Evolutionary conservation across 2,797 vertebrate genomes (phyloP).

Genomic region (Oreortyx pictus): DNA sequence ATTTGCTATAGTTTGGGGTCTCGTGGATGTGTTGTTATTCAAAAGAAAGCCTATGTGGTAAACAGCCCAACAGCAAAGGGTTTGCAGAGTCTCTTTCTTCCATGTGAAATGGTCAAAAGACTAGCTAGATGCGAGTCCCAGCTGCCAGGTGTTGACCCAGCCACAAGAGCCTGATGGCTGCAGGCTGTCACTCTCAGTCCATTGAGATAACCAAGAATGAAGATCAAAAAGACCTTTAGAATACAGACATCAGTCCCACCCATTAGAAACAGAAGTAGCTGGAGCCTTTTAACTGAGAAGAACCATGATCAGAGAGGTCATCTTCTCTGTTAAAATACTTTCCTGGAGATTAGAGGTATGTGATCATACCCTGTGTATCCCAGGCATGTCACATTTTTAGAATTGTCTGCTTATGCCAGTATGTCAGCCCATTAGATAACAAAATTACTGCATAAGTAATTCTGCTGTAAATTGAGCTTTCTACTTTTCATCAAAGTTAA

Average conservation of each 20-base stretch:
- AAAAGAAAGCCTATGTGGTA: not conserved
- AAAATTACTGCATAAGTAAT: not conserved
- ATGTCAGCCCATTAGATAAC: not conserved
- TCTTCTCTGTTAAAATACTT: not conserved
- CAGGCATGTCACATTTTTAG: not conserved
- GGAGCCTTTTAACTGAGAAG: not conserved
- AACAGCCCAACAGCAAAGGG: not conserved
- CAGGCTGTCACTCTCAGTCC: not conserved
- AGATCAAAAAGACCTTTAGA: not conserved
- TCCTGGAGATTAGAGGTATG: not conserved
- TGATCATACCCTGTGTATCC: not conserved
- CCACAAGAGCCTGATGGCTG: not conserved
- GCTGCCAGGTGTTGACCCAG: not conserved
- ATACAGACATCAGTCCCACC: not conserved
- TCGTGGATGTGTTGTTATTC: not conserved
- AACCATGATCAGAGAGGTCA: fast-evolving
- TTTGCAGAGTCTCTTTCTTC: not conserved
- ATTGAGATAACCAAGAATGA: not conserved
- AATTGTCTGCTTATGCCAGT: not conserved
- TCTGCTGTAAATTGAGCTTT: not conserved
- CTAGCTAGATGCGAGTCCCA: not conserved
- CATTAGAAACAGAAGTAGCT: not conserved
- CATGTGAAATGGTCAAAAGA: not conserved
- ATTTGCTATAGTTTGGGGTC: not conserved
- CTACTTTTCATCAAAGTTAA: not conserved